Percentiles rank a stretch among this genome's conserved stretches.
These are phyloP conservation scores for Sphaeramia orbicularis DNA, from an alignment of 2,797 vertebrate species.

Conservation along the genomic window DNA sequence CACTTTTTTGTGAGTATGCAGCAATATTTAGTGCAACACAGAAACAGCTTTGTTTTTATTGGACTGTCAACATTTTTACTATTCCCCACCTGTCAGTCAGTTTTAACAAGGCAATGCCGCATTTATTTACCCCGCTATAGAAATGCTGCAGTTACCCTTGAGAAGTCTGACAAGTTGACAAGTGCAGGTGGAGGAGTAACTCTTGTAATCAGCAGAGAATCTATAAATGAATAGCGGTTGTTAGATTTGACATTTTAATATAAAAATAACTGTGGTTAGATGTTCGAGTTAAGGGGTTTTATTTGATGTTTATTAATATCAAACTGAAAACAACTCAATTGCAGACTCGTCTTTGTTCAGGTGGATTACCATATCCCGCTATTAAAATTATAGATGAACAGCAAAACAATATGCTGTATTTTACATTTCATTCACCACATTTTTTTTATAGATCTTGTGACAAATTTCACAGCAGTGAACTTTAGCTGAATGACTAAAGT, in stretches of 20 bases:
- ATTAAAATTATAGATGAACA: no score
- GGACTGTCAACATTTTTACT: conserved; percentile 3
- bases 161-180: conserved; percentile 45
- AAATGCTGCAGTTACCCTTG: conserved; percentile 9
- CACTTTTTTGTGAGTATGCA: not conserved
- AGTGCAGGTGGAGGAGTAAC: conserved; percentile 24
- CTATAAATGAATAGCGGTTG: conserved; percentile 20
- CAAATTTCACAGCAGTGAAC: no score
- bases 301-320: not conserved
- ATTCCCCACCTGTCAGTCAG: conserved; percentile 45
- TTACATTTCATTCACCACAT: no score
- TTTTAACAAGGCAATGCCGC: conserved; percentile 47
- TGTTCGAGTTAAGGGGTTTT: not conserved
- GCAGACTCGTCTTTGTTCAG: not conserved
- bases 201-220: conserved; percentile 15
- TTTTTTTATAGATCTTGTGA: no score
- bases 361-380: not conserved
- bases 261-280: not conserved
- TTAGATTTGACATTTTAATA: conserved; percentile 1
- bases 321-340: conserved; percentile 4
- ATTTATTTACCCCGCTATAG: conserved; percentile 14
- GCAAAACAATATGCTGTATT: no score
- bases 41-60: conserved; percentile 1
- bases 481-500: no score
- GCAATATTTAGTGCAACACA: conserved; percentile 4